Evolutionary conservation across 2,113 vertebrate species (phyloP).

Genomic region (Cryptoleucopteryx plumbea): DNA sequence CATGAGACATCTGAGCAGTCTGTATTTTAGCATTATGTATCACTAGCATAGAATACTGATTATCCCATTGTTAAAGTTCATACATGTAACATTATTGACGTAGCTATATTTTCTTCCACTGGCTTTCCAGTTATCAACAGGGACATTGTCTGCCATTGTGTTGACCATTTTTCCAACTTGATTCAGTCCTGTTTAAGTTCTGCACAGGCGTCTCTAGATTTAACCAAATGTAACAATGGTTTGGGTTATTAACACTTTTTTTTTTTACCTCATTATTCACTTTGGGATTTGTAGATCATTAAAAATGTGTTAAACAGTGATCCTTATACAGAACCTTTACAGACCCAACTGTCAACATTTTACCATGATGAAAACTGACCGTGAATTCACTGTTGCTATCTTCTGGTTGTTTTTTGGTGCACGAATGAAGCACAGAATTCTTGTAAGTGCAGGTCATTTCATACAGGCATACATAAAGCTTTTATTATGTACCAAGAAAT

Average conservation of each 20-base stretch:
- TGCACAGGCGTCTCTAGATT: not conserved
- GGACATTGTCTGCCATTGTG: not conserved
- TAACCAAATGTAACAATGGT: not conserved
- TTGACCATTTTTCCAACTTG: not conserved
- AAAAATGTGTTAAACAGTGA: not conserved
- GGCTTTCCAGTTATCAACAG: not conserved
- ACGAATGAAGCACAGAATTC: not conserved
- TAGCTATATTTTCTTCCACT: not conserved
- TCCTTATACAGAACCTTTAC: not conserved
- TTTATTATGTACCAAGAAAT: not conserved
- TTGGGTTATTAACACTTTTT: not conserved
- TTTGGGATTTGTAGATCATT: not conserved
- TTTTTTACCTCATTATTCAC: not conserved
- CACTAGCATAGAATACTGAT: not conserved
- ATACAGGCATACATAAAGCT: not conserved
- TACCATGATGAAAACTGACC: not conserved
- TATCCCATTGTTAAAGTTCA: not conserved
- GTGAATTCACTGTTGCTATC: not conserved
- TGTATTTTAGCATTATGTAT: not conserved
- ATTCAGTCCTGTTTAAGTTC: not conserved
- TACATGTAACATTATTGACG: not conserved
- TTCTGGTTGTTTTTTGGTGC: not conserved
- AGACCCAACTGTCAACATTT: not conserved
- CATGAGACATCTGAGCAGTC: not conserved
- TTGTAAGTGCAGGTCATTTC: not conserved